Evolutionary conservation across 2,888 invertebrate genomes (phyloP).

Genomic region (Metallyticus violacea): DNA sequence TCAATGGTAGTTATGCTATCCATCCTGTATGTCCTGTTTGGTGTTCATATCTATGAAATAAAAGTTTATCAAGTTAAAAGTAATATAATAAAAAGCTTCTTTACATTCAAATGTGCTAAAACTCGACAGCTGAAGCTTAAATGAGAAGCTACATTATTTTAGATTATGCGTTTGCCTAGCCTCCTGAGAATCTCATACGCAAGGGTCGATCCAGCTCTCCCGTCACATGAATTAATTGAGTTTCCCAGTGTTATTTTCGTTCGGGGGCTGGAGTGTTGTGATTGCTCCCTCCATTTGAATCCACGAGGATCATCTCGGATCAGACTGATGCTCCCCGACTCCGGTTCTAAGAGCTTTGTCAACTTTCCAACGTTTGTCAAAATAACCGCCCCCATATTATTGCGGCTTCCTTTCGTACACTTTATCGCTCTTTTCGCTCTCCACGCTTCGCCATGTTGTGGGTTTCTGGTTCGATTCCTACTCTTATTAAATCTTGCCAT

Average conservation of each 20-base stretch:
- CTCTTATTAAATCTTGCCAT: no score
- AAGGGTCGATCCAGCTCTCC: background rate
- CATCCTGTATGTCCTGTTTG: no score
- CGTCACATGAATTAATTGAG: conserved; percentile 6
- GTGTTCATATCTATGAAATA: no score
- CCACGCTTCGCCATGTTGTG: background rate
- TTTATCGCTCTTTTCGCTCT: background rate
- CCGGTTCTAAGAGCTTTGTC: conserved; percentile 21
- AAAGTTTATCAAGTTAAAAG: no score
- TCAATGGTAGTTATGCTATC: no score
- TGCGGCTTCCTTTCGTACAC: background rate
- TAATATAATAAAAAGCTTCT: no score
- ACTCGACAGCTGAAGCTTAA: no score
- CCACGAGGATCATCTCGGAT: conserved; percentile 19
- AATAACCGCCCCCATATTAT: conserved; percentile 3
- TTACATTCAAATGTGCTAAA: no score
- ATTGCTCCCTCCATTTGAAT: conserved; percentile 23
- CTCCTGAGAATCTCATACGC: background rate
- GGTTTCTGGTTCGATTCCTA: background rate
- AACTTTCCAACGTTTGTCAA: conserved; percentile 26
- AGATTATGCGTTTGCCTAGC: no score
- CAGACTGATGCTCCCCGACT: background rate
- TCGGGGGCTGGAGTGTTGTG: conserved; percentile 21
- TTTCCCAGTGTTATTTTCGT: conserved; percentile 15
- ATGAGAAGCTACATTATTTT: no score